phyloP scores from a whole-genome alignment of 2,797 vertebrate genomes.

The Holocentrus rufus region DNA sequence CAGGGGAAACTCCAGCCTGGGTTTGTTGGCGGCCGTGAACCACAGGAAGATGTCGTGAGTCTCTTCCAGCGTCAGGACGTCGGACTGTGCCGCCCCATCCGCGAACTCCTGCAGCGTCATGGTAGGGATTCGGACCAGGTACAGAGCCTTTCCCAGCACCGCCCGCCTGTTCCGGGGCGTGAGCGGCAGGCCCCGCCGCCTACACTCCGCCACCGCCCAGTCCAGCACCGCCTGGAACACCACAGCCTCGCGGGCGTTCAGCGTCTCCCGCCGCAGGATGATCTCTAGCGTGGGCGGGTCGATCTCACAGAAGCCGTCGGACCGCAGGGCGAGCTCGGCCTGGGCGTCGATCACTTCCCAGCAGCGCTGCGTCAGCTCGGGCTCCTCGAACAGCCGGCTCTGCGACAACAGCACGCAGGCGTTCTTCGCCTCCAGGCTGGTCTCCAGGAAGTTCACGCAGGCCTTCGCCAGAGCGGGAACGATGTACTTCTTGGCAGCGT shows the following conservation, averaged over 20 bases:
- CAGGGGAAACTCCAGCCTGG: conserved; percentile 88
- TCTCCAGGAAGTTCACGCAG: conserved; percentile 96
- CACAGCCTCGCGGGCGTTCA: conserved; percentile 92
- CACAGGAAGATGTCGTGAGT: conserved; percentile 95
- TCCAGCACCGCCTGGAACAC: conserved; percentile 91
- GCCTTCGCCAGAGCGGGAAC: conserved; percentile 93
- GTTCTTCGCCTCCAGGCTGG: conserved; percentile 94
- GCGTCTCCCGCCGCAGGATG: conserved; percentile 91
- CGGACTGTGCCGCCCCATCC: conserved; percentile 92
- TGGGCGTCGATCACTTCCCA: conserved; percentile 99
- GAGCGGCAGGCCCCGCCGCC: conserved; percentile 85
- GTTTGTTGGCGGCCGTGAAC: conserved; percentile 96
- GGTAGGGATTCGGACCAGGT: conserved; percentile 91
- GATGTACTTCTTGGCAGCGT: conserved; percentile 98
- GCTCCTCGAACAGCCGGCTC: conserved; percentile 97
- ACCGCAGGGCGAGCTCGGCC: conserved; percentile 92
- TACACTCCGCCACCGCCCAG: conserved; percentile 95
- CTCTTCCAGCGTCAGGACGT: conserved; percentile 95
- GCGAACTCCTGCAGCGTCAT: conserved; percentile 99
- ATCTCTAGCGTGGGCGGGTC: conserved; percentile 92
- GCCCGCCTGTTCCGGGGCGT: conserved; percentile 79
- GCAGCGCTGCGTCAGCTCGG: conserved; percentile 94
- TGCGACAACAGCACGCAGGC: conserved; percentile 97
- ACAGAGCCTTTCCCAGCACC: conserved; percentile 87
- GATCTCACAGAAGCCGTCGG: conserved; percentile 95